phyloP scores from a whole-genome alignment of 2,113 vertebrate species.

The Tragelaphus strepsiceros region DNA sequence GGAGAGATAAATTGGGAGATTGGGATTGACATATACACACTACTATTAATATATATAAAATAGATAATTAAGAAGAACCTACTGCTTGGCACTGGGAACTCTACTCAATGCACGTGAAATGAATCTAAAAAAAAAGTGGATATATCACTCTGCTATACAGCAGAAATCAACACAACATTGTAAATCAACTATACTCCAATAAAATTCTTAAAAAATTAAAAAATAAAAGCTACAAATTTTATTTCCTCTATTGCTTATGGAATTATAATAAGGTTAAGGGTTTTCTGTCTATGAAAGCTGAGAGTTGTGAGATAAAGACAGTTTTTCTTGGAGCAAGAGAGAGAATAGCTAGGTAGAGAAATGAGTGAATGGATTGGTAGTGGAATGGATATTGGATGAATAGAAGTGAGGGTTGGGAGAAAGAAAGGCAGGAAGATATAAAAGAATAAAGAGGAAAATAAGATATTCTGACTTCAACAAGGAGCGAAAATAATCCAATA shows the following conservation, averaged over 20 bases:
- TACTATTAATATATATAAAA: not conserved
- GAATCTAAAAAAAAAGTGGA: not conserved
- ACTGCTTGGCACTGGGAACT: not conserved
- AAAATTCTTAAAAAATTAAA: not conserved
- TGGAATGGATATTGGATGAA: not conserved
- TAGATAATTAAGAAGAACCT: not conserved
- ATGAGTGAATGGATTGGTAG: not conserved
- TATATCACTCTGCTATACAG: not conserved
- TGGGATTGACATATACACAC: not conserved
- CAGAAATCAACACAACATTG: not conserved
- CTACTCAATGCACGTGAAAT: not conserved
- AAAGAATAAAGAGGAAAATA: not conserved
- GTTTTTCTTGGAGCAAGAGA: not conserved
- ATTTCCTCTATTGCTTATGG: not conserved
- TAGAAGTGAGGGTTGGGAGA: not conserved
- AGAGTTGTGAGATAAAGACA: not conserved
- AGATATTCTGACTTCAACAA: not conserved
- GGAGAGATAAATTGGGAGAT: not conserved
- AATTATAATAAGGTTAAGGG: not conserved
- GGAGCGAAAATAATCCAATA: not conserved
- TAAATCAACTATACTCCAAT: not conserved
- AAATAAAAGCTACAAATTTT: not conserved
- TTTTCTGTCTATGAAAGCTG: constrained; percentile 10
- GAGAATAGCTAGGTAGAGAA: not conserved
- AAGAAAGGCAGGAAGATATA: not conserved